phyloP scores from a whole-genome alignment of 2,888 invertebrate species.

The Lochmaea crataegi region DNA sequence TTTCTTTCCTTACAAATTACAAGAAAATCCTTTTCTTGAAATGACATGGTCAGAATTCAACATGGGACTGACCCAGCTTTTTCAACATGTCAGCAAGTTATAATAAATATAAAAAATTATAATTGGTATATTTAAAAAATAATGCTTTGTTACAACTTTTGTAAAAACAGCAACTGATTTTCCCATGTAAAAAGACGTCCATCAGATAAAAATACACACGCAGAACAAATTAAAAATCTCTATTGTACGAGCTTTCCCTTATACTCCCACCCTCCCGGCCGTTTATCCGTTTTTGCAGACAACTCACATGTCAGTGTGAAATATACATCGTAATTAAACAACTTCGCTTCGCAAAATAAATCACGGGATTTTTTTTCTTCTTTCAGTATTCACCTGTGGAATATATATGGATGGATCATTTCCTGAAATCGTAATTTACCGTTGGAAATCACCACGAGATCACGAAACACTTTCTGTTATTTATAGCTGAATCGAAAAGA shows the following conservation, averaged over 20 bases:
- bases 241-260: conserved; percentile 10
- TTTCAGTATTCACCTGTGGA: conserved; percentile 50
- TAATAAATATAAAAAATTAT: too few relatives aligned
- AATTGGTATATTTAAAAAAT: background rate
- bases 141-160: background rate
- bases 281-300: conserved; percentile 30
- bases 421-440: conserved; percentile 47
- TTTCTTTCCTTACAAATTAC: too few relatives aligned
- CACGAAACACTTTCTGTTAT: conserved; percentile 39
- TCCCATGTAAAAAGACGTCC: background rate
- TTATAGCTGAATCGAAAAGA: conserved; percentile 31
- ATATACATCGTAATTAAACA: conserved; percentile 51
- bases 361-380: conserved; percentile 48
- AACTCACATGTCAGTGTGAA: conserved; percentile 45
- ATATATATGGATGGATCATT: conserved; percentile 50
- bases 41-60: too few relatives aligned
- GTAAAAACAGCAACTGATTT: background rate
- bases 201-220: conserved; percentile 12
- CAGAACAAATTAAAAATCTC: conserved; percentile 23
- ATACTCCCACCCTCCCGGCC: conserved; percentile 7
- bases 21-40: too few relatives aligned
- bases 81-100: too few relatives aligned
- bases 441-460: conserved; percentile 41
- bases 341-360: conserved; percentile 45
- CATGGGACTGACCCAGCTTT: too few relatives aligned